phyloP scores from a whole-genome alignment of 2,113 vertebrate genomes.

The Spea multiplicata region DNA sequence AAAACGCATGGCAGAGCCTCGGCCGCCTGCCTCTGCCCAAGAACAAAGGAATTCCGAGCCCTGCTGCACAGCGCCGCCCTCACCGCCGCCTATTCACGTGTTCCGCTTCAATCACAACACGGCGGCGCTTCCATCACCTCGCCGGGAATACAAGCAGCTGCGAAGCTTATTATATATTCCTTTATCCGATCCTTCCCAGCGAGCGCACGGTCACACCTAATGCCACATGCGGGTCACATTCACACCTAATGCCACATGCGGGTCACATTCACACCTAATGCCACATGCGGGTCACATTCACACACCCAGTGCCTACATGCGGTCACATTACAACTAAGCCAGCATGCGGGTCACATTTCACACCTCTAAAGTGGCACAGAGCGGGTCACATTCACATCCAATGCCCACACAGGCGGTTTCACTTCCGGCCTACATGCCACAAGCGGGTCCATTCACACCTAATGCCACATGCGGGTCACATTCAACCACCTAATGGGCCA shows the following conservation, averaged over 20 bases:
- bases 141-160: no score
- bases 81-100: constrained; percentile 34
- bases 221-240: background rate
- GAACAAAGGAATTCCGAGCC: constrained; percentile 71
- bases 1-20: constrained; percentile 32
- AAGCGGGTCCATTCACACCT: no score
- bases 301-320: no score
- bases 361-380: no score
- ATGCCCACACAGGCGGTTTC: no score
- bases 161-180: background rate
- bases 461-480: no score
- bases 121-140: background rate
- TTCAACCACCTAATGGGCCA: background rate
- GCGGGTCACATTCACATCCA: background rate
- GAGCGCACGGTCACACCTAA: background rate
- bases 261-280: no score
- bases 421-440: no score
- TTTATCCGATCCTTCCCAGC: background rate
- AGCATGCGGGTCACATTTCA: no score
- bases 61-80: constrained; percentile 39
- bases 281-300: no score
- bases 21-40: constrained; percentile 53
- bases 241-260: background rate
- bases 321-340: no score
- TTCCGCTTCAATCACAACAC: constrained; percentile 44